Base-by-base conservation (phyloP, 2,113 vertebrate genomes). In the Eulemur macaco region DNA sequence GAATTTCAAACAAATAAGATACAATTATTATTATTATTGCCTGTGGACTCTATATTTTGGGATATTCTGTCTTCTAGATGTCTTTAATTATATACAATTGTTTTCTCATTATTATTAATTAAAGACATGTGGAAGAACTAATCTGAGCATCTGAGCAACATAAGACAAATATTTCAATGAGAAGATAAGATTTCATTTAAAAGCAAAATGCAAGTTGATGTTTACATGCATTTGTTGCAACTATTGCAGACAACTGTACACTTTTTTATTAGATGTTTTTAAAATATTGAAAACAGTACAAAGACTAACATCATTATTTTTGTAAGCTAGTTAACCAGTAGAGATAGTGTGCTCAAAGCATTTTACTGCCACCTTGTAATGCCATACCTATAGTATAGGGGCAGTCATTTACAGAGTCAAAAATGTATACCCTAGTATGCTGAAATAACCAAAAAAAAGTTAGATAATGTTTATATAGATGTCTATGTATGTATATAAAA, bases 101-200 rank as follows among this genome's bases (percentile, higher is more conserved):
- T 92, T 78, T 95, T 88, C 52, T 84, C 77, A 85, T 77, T 83
- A 69, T 82, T 82, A 89, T 80, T 80, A 83, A 58, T 92, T 85
- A 73, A 92, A 90, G 64, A 86, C 63, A 68, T 39, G 56, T 71
- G 73, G 71, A 82, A 85, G 17, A 93, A 91, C 7, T 78, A 92
- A 89, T 91, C 73, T 74, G 78, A 34, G 1, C 89, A 47, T 86
- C 5, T 96, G 69, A 81, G 56, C 23, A 88, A 84, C 8, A 39
- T 8, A 37, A 89, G 39, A 69, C 23, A 91, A 84, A 63, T 18
- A 88, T 63, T 69, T 58, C 37, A 93, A 69, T 6, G 42, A 93
- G 34, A 18, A 86, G 47, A n/a, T 45, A 50, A 68, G 12, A 91
- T 78, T 93, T 95, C 68, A 92, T 82, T 93, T 31, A 60, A 95